Evolutionary conservation across 2,888 invertebrate species (phyloP), one percentile per base, ranked within the genome.

Genomic region (Euclidia mi): DNA sequence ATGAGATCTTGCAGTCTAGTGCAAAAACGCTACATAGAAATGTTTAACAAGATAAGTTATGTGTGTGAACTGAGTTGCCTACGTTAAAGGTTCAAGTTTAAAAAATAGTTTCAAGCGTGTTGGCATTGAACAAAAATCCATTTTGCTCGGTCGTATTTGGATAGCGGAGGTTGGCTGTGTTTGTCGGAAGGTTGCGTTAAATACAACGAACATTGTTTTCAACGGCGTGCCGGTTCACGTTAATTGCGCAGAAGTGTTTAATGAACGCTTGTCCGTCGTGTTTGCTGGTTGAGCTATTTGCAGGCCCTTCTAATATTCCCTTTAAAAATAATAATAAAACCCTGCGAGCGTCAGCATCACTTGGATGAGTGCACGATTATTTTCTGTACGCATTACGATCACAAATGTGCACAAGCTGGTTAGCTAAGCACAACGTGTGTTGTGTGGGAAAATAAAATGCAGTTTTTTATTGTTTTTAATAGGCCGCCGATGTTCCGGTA

Each of bases 171-270:
- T 65, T 60, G 56, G 44, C 52, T 60, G 47, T 73, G 76, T 82
- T 81, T 76, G 79, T 73, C 58, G 57, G 72, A 57, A 62, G 74
- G 81, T 66, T 61, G 71, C 48, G 76, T 76, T 79, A 78, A 82
- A 85, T 84, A 83, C 87, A 86, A 81, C 81, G 81, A 71, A 77
- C 81, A 83, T 81, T 88, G 85, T 85, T 85, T 81, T 77, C 78
- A 81, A 71, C 81, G 75, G 63, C 76, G 68, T 71, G 68, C 78
- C 70, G 79, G 73, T 81, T 67, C 75, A 76, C 76, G 80, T 80
- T 86, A 88, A 89, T 89, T 88, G 88, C 79, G 79, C 83, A 85
- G 80, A 88, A 89, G 88, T 87, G 86, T 87, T 88, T 88, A 90
- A 89, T 87, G 86, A 89, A 86, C 81, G 85, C 82, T 85, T 85